A percentile compares a stretch with the other conserved stretches of the same genome.
phyloP scores from a whole-genome alignment of 1,140 invertebrate genomes.

The Brachionus paranguensis region DNA sequence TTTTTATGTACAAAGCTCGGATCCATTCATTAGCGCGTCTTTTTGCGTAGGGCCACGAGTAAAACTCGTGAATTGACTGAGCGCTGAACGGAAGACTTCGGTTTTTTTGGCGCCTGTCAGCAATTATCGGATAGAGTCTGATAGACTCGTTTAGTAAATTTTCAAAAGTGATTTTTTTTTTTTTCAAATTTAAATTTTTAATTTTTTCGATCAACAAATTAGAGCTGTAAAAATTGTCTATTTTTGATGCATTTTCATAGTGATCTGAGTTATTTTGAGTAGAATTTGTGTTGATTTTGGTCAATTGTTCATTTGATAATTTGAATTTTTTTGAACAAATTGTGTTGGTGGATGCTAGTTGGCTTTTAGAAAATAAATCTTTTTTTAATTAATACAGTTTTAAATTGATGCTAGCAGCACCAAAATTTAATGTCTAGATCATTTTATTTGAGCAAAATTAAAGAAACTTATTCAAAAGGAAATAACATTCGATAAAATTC shows the following conservation, averaged over 20 bases:
- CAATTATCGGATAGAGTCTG: background rate
- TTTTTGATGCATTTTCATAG: background rate
- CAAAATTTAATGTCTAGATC: no score
- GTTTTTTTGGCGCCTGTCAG: background rate
- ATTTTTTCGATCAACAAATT: background rate
- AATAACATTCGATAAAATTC: no score
- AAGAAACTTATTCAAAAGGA: no score
- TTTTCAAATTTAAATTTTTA: background rate
- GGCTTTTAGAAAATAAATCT: no score
- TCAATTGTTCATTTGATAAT: background rate
- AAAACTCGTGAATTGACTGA: constrained; percentile 53
- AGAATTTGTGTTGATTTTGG: background rate
- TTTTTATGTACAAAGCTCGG: constrained; percentile 12
- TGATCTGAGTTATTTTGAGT: background rate
- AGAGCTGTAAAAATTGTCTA: background rate
- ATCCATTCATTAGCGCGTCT: constrained; percentile 55
- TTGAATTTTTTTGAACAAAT: background rate
- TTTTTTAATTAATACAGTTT: no score
- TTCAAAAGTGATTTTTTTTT: background rate
- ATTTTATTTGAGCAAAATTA: no score
- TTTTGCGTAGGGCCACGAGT: constrained; percentile 58
- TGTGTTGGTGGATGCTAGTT: no score
- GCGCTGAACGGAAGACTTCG: constrained; percentile 53
- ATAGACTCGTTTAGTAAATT: background rate
- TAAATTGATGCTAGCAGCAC: no score